Percentiles rank a stretch among this genome's conserved stretches.
Conservation (phyloP, 2,797 vertebrate species). For the Lycodopsis pacificus region DNA sequence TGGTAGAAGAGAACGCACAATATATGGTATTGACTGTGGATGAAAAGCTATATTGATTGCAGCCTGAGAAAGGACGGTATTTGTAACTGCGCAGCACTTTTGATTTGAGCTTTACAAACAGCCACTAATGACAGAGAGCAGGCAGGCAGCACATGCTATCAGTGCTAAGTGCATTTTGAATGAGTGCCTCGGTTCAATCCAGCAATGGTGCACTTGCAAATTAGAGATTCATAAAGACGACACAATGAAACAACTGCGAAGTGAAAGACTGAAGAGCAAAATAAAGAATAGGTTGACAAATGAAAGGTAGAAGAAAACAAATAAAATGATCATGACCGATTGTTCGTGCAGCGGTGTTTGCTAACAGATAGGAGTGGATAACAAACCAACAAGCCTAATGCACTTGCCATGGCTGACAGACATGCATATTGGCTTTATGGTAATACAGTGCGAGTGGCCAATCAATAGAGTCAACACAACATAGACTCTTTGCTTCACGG, state of each 20-base stretch:
- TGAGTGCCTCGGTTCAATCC: conserved; percentile 29
- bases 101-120: conserved; percentile 42
- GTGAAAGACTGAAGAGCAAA: background rate
- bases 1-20: conserved; percentile 44
- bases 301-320: conserved; percentile 3
- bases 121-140: conserved; percentile 51
- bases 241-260: background rate
- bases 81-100: conserved; percentile 52
- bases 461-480: conserved; percentile 64
- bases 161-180: conserved; percentile 45
- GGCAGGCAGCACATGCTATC: conserved; percentile 39
- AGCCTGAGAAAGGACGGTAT: conserved; percentile 28
- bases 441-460: conserved; percentile 57
- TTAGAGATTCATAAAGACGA: conserved; percentile 9
- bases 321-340: background rate
- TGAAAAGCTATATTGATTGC: conserved; percentile 64
- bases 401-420: conserved; percentile 39
- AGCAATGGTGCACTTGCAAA: conserved; percentile 12
- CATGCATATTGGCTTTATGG: conserved; percentile 68
- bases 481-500: conserved; percentile 1
- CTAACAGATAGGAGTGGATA: conserved; percentile 33
- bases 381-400: conserved; percentile 50
- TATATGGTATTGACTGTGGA: conserved; percentile 37
- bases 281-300: background rate
- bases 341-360: conserved; percentile 35